A percentile compares a stretch with the other conserved stretches of the same genome.
These are phyloP conservation scores for Pelecanus crispus DNA, from an alignment of 2,113 vertebrate species.

Conservation along the genomic window DNA sequence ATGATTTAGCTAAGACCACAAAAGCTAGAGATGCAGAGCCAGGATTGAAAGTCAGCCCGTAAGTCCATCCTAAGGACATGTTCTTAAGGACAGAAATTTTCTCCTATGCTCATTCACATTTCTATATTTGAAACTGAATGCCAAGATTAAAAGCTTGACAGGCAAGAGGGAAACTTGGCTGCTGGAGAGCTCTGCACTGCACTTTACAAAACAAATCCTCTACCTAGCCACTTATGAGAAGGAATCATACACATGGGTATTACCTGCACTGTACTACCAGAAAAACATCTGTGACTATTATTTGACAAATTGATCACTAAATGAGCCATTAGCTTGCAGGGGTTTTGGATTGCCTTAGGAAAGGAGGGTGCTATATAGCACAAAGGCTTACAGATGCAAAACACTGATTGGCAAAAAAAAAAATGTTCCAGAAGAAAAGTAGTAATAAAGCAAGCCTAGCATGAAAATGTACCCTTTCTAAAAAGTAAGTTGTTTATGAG, in stretches of 20 bases:
- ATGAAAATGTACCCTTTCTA: slow-evolving; percentile 59
- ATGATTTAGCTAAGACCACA: neutral
- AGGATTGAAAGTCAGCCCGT: neutral
- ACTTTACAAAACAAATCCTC: neutral
- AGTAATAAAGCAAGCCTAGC: slow-evolving; percentile 45
- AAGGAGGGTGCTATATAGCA: slow-evolving; percentile 25
- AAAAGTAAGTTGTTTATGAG: slow-evolving; percentile 66
- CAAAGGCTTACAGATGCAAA: slow-evolving; percentile 67
- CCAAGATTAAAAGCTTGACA: neutral
- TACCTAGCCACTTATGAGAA: neutral
- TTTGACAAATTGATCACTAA: slow-evolving; percentile 74
- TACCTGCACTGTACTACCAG: slow-evolving; percentile 45
- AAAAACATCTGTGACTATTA: slow-evolving; percentile 70
- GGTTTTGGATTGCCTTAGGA: slow-evolving; percentile 60
- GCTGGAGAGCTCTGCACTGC: neutral
- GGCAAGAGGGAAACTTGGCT: neutral
- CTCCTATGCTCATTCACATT: neutral
- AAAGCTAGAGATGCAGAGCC: neutral
- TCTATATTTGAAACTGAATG: neutral
- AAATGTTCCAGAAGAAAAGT: slow-evolving; percentile 13
- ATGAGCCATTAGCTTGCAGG: slow-evolving; percentile 63
- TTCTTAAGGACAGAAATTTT: neutral
- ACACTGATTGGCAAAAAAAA: neutral
- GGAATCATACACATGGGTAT: slow-evolving; percentile 49
- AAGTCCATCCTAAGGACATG: neutral